Percentiles rank a stretch among this genome's conserved stretches.
These are phyloP conservation scores for Hypomecis punctinalis DNA, from an alignment of 2,888 invertebrate species.

Conservation along the genomic window DNA sequence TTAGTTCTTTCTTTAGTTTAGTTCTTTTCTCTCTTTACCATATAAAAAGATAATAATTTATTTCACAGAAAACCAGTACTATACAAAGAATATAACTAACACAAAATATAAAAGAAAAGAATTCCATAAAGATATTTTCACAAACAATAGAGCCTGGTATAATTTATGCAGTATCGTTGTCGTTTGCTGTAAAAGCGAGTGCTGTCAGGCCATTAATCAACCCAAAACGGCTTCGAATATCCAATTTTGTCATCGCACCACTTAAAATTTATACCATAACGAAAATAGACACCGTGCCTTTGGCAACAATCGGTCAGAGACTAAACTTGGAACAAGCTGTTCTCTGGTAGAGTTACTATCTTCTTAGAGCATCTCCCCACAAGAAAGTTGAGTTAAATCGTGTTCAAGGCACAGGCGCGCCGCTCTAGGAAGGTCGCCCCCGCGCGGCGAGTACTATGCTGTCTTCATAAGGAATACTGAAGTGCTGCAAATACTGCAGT, in stretches of 20 bases:
- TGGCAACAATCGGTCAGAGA: constrained; percentile 3
- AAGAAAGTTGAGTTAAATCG: too few species aligned
- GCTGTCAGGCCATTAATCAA: constrained; percentile 32
- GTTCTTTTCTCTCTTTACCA: too few species aligned
- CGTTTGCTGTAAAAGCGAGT: constrained; percentile 26
- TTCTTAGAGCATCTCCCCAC: background rate
- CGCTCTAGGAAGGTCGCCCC: too few species aligned
- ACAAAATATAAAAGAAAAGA: too few species aligned
- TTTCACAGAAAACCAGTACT: background rate
- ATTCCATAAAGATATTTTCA: constrained; percentile 8
- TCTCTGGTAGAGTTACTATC: background rate
- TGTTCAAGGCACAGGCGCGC: too few species aligned
- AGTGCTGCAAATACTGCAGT: too few species aligned
- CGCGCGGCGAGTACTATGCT: too few species aligned
- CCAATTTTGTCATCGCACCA: constrained; percentile 53
- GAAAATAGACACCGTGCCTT: constrained; percentile 54
- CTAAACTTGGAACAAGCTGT: background rate
- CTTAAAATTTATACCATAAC: constrained; percentile 50
- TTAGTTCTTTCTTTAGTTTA: too few species aligned
- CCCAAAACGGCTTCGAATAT: constrained; percentile 26
- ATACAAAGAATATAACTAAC: constrained; percentile 7
- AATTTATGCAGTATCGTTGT: constrained; percentile 25
- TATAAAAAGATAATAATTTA: too few species aligned
- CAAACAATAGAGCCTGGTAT: constrained; percentile 25
- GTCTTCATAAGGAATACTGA: too few species aligned